Percentiles rank a stretch among this genome's conserved stretches.
These are phyloP conservation scores for Globicephala melas DNA, from an alignment of 2,113 vertebrate genomes.

Conservation along the genomic window DNA sequence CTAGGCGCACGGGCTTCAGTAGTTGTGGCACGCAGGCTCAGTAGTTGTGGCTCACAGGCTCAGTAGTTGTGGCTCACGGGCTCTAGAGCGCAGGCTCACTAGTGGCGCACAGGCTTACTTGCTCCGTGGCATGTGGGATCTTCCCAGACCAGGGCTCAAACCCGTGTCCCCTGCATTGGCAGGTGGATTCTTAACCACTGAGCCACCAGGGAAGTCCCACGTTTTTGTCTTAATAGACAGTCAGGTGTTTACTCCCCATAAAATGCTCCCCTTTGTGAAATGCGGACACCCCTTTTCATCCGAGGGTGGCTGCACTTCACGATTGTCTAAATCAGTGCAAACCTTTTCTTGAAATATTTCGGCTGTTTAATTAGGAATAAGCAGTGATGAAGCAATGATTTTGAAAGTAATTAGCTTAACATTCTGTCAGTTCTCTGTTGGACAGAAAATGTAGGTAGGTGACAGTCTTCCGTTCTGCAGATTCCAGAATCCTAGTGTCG, in stretches of 20 bases:
- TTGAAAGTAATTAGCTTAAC: not conserved
- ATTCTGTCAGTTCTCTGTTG: not conserved
- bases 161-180: too few species aligned
- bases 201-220: too few species aligned
- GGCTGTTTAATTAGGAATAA: not conserved
- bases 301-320: not conserved
- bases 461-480: not conserved
- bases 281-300: not conserved
- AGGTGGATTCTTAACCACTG: too few species aligned
- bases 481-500: not conserved
- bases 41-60: too few species aligned
- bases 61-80: too few species aligned
- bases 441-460: not conserved
- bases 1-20: too few species aligned
- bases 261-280: not conserved
- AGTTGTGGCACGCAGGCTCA: too few species aligned
- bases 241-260: not conserved
- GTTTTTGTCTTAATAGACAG: not conserved
- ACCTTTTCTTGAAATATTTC: not conserved
- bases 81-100: too few species aligned
- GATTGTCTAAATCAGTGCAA: not conserved
- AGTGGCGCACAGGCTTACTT: too few species aligned
- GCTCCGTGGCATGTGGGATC: too few species aligned
- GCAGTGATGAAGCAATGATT: not conserved
- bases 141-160: too few species aligned